Evolutionary conservation across 2,888 invertebrate species (phyloP), one percentile per base, ranked within the genome.

Genomic region (Eilema caniola): DNA sequence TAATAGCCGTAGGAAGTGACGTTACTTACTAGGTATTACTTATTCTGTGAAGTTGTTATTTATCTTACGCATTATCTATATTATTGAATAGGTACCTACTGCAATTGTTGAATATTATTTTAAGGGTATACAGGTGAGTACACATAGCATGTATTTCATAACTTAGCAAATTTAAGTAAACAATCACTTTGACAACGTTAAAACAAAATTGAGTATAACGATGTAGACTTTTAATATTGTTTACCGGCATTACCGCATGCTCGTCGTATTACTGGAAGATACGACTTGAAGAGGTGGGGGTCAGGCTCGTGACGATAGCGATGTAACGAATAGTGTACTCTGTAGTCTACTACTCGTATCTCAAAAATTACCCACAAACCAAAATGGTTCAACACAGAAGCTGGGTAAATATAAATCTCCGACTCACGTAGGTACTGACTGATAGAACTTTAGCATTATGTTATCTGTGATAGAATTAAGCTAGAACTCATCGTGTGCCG

Each of bases 1-100:
- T 53, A 53, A 53, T n/a, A 53, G 53, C 53, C 53, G n/a, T n/a
- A 53, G 53, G 53, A 53, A n/a, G 53, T 53, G 53, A 53, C 53
- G 53, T 53, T 47, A 47, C 47, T 1, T 16, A 41, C 16, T 16
- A 28, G 5, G 28, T 28, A 41, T 41, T 41, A 16, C 41, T 47
- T 41, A 41, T 41, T 47, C 47, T 47, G 20, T 20, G 47, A 47
- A 47, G 5, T 47, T 20, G 47, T n/a, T 53, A 53, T n/a, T 41
- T 53, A 53, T 53, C 53, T n/a, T 53, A 20, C n/a, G 20, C n/a
- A 53, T 53, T 53, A 53, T 53, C 53, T 53, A 53, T 53, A n/a
- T 20, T 20, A 10, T 33, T 33, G 33, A 33, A 33, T 8, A 33
- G 33, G 33, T 33, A 33, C 33, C n/a, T n/a, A n/a, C n/a, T 33